Percentiles rank a stretch among this genome's conserved stretches.
These are phyloP conservation scores for Aldabrachelys gigantea DNA, from an alignment of 2,113 vertebrate genomes.

Conservation along the genomic window DNA sequence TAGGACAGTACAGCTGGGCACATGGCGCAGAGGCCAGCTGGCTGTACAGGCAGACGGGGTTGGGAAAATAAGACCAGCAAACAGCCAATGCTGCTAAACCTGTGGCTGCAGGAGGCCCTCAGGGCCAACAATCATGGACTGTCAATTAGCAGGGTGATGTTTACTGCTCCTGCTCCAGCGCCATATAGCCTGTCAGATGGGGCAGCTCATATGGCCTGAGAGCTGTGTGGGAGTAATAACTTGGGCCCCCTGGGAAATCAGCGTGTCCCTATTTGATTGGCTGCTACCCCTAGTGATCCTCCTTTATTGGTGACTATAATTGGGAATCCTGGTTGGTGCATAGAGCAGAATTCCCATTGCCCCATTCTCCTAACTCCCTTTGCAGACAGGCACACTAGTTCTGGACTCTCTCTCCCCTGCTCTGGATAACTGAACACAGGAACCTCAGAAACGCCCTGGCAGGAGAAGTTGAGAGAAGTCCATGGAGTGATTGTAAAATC, in stretches of 20 bases:
- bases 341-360: background rate
- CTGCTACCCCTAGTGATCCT: background rate
- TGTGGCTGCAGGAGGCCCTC: background rate
- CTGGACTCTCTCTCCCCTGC: background rate
- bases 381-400: background rate
- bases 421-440: background rate
- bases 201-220: background rate
- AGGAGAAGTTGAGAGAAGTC: background rate
- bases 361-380: background rate
- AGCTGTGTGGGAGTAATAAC: background rate
- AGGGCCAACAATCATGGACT: background rate
- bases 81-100: background rate
- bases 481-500: background rate
- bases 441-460: background rate
- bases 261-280: background rate
- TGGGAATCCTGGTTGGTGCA: background rate
- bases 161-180: too few relatives aligned
- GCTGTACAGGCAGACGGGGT: background rate
- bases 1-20: background rate
- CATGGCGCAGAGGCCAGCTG: background rate
- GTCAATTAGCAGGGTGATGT: too few relatives aligned
- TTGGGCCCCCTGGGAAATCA: background rate
- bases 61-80: background rate
- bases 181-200: too few relatives aligned
- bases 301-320: background rate